Evolutionary conservation across 92 coral and sea anemone genomes (phyloP), one percentile per base, ranked within the genome.

Genomic region (Umimayanthus kanabou): DNA sequence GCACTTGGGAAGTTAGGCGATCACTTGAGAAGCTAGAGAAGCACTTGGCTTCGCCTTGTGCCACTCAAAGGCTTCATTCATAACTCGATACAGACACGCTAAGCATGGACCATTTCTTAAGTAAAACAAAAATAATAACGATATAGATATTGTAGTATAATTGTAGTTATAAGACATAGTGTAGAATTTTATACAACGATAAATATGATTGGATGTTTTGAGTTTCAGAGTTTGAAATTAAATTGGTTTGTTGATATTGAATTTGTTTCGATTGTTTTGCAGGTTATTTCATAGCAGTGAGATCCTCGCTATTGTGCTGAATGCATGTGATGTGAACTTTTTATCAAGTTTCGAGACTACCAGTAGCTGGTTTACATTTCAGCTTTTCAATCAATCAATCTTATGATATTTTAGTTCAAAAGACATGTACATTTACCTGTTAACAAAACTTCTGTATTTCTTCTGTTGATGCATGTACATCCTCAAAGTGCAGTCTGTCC

Each of bases 201-300:
- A 69, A 2, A 14, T 23, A 2, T 29, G 18, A 28, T 33, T 28
- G 37, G 4, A 33, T 26, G 40, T 26, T 13, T 15, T 11, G 20
- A 10, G 18, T 71, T 28, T 37, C 4, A 37, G 2, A 11, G 39
- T 15, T 28, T 30, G 9, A 73, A 33, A 73, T 26, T 0, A 37
- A 37, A 37, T n/a, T 75, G 5, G 13, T 37, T 75, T 75, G 20
- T 37, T 75, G 26, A 39, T 40, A 4, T 1, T 2, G 1, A 33
- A 6, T 75, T 23, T 75, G 76, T 71, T 71, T 33, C 37, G 2
- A 33, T 33, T 71, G 25, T 75, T 39, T 75, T 75, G 47, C 79
- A 75, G 79, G 79, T 75, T 75, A 75, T 75, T 75, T 75, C 79
- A 39, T 75, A 75, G 45, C 79, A 39, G 79, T 33, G n/a, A 75